Evolutionary conservation across 2,888 invertebrate species (phyloP).

Genomic region (Philonicus albiceps): DNA sequence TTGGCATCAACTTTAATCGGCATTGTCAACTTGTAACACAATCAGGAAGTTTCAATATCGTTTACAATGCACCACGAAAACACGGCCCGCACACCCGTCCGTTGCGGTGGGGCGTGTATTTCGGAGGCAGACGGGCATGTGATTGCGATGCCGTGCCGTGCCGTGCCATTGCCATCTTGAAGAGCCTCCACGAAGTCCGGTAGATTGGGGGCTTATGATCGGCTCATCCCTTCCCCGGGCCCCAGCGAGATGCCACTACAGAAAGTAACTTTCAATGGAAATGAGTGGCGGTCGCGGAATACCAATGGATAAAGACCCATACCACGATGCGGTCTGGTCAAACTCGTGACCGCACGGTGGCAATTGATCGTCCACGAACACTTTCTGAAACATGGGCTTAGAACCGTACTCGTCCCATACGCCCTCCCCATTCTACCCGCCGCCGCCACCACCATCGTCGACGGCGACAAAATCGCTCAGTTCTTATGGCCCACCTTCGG

Average conservation of each 20-base stretch:
- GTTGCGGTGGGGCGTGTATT: not conserved
- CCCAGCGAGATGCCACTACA: not conserved
- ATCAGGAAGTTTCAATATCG: conserved; percentile 43
- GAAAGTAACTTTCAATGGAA: conserved; percentile 35
- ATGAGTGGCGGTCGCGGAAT: not conserved
- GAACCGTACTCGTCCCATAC: not conserved
- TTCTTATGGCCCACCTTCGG: not conserved
- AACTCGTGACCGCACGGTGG: not conserved
- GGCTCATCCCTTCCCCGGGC: not conserved
- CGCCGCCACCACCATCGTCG: not conserved
- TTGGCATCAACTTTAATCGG: conserved; percentile 15
- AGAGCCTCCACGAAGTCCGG: not conserved
- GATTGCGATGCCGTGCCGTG: not conserved
- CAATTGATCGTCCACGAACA: conserved; percentile 16
- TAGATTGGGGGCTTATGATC: not conserved
- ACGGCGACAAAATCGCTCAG: not conserved
- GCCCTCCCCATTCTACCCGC: not conserved
- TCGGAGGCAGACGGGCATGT: not conserved
- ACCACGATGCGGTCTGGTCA: not conserved
- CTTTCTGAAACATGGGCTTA: not conserved
- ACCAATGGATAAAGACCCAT: not conserved
- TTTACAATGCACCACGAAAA: conserved; percentile 38
- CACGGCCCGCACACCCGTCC: not conserved
- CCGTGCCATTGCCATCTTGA: not conserved
- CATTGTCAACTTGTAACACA: conserved; percentile 41